Percentiles rank a stretch among this genome's conserved stretches.
phyloP scores from a whole-genome alignment of 2,888 invertebrate genomes.

The Digitonthophagus gazella region DNA sequence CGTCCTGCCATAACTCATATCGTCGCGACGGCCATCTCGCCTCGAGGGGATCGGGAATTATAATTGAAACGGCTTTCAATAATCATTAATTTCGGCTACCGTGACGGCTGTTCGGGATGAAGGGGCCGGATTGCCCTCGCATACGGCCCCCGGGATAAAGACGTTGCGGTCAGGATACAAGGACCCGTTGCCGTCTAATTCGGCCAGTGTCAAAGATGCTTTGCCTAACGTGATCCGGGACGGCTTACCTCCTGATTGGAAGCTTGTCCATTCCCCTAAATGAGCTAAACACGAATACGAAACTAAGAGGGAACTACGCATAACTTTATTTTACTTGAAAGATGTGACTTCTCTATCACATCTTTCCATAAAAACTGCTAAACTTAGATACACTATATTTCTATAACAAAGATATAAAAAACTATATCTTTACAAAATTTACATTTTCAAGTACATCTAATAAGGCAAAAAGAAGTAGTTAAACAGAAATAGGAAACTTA shows the following conservation, averaged over 20 bases:
- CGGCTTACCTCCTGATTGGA: neutral
- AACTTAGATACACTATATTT: too few species aligned
- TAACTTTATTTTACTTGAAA: too few species aligned
- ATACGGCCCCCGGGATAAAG: neutral
- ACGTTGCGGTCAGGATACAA: neutral
- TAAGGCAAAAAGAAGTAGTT: too few species aligned
- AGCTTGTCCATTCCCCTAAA: neutral
- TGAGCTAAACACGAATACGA: neutral
- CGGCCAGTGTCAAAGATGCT: neutral
- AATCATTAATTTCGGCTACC: slow-evolving; percentile 8
- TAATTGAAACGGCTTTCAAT: slow-evolving; percentile 18
- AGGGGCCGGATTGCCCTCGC: neutral
- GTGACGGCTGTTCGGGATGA: neutral
- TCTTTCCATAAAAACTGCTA: too few species aligned
- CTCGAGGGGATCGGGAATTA: slow-evolving; percentile 8
- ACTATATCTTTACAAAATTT: too few species aligned
- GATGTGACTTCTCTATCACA: too few species aligned
- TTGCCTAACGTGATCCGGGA: neutral
- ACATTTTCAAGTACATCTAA: too few species aligned
- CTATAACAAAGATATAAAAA: too few species aligned
- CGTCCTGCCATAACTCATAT: neutral
- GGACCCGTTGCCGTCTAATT: neutral
- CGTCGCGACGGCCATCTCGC: neutral
- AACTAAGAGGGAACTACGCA: too few species aligned
- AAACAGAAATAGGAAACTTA: too few species aligned